Evolutionary conservation across 2,888 invertebrate species (phyloP), one percentile per base, ranked within the genome.

Genomic region (Corbicula japonica): DNA sequence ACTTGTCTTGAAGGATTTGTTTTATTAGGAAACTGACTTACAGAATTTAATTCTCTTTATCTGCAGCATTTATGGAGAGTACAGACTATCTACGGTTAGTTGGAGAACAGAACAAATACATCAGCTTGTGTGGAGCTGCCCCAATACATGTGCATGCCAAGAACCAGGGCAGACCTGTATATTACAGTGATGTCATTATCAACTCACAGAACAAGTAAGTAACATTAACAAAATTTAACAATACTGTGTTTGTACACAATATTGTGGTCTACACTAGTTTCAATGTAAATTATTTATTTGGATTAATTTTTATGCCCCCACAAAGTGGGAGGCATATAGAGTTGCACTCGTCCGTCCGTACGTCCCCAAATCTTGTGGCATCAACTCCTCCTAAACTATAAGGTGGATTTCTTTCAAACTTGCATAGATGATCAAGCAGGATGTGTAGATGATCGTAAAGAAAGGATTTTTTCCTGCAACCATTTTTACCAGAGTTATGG

Each of bases 151-250:
- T 94, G 12, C 95, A 96, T 88, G 94, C 94, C 76, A 90, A 87
- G 62, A 80, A 75, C 18, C 94, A 94, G 65, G 94, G 93, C 68
- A 94, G 94, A 28, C 88, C 92, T 8, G 95, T 95, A 81, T 95
- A 95, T 91, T 96, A 95, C 91, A 94, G 95, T 0, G 96, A 96
- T 87, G 92, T 96, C 72, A 95, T 96, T 50, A 94, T 95, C 72
- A 95, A 85, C 61, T 34, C 78, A 18, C 60, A 56, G 2, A 87
- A 84, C 50, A 80, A 73, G 85, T 86, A 75, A 75, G 75, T 68
- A 35, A 12, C 28, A 35, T 18, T 41, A n/a, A n/a, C n/a, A 10
- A 50, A 21, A 10, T 41, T 41, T 10, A 10, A 10, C 10, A 15
- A 10, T 41, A 15, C 15, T 12, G 41, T 41, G 15, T 41, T 15